Conservation (phyloP, 92 coral and sea anemone genomes). For the Virgularia gustaviana region DNA sequence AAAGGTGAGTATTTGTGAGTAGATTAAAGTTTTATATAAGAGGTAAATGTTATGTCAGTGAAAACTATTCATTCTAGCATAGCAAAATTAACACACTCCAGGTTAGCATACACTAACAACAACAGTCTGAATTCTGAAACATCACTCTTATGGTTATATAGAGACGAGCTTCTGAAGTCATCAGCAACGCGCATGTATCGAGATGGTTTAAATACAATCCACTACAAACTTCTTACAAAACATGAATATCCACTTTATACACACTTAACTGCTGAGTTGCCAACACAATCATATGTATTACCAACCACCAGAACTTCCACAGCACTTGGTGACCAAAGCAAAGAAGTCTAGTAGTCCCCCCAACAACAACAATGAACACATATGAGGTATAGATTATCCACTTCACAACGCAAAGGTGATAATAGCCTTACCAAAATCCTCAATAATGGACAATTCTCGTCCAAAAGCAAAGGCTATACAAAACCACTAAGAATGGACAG, state of each 20-base stretch:
- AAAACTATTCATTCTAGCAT: background rate
- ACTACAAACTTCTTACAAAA: constrained; percentile 54
- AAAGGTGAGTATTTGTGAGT: too few species aligned
- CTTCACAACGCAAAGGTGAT: too few species aligned
- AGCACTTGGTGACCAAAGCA: background rate
- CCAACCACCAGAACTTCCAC: background rate
- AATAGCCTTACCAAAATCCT: too few species aligned
- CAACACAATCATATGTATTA: constrained; percentile 2
- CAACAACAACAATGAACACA: too few species aligned
- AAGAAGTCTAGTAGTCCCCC: background rate
- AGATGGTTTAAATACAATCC: constrained; percentile 78
- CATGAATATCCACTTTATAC: constrained; percentile 74
- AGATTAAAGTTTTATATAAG: too few species aligned
- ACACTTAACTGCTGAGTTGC: constrained; percentile 1
- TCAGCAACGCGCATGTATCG: constrained; percentile 47
- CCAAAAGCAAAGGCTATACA: too few species aligned
- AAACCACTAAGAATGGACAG: too few species aligned
- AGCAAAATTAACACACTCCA: background rate
- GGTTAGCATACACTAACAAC: background rate
- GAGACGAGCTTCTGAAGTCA: constrained; percentile 56
- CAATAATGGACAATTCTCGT: too few species aligned
- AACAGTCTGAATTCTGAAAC: background rate
- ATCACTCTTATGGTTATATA: too few species aligned
- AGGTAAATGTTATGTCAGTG: too few species aligned
- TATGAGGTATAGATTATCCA: too few species aligned